Evolutionary conservation across 1,140 invertebrate genomes (phyloP).

Genomic region (Himalopsyche phryganea): DNA sequence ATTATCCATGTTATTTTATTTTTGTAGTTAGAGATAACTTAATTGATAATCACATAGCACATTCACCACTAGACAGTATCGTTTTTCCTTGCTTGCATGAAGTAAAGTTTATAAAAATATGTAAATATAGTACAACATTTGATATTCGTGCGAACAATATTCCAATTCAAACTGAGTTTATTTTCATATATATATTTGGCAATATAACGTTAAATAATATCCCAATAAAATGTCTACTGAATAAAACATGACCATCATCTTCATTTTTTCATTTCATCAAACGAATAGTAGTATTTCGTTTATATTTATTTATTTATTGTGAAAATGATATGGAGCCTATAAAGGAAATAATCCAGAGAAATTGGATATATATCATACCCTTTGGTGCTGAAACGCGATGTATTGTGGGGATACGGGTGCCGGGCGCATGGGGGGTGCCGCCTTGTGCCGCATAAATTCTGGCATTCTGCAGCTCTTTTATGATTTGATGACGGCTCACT

Average conservation of each 20-base stretch:
- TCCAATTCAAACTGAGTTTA: too few relatives aligned
- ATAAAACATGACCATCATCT: not conserved
- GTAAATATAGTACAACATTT: too few relatives aligned
- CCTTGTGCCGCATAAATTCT: slow-evolving; percentile 28
- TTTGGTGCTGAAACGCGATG: not conserved
- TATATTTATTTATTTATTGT: slow-evolving; percentile 30
- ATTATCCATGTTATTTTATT: too few relatives aligned
- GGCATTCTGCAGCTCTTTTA: slow-evolving; percentile 32
- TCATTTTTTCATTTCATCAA: not conserved
- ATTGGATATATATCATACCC: slow-evolving; percentile 25
- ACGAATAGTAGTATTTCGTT: not conserved
- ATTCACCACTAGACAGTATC: too few relatives aligned
- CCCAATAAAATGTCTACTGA: not conserved
- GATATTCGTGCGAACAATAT: too few relatives aligned
- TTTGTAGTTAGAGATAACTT: too few relatives aligned
- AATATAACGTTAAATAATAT: not conserved
- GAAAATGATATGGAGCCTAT: slow-evolving; percentile 28
- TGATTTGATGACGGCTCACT: slow-evolving; percentile 31
- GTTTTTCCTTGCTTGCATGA: too few relatives aligned
- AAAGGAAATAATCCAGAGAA: slow-evolving; percentile 31
- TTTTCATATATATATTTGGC: not conserved
- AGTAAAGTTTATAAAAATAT: too few relatives aligned
- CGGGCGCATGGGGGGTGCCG: not conserved
- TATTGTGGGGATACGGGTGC: slow-evolving; percentile 1
- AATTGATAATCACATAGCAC: too few relatives aligned